phyloP scores from a whole-genome alignment of 2,113 vertebrate genomes.

The Calypte anna region DNA sequence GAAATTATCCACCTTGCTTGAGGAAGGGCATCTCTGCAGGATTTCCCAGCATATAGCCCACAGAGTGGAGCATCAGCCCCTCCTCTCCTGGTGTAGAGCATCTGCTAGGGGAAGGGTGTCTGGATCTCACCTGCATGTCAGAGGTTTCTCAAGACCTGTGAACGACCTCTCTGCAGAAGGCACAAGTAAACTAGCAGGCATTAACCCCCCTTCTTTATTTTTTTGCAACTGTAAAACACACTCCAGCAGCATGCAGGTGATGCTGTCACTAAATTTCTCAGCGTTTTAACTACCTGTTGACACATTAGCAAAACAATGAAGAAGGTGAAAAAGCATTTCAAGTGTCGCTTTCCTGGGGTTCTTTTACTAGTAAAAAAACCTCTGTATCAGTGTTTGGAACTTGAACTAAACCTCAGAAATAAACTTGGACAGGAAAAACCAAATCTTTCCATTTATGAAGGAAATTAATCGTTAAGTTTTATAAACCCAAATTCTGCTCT shows the following conservation, averaged over 20 bases:
- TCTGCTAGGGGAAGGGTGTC: background rate
- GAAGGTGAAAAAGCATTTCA: background rate
- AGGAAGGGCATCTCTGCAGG: background rate
- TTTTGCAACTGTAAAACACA: background rate
- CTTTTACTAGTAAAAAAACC: background rate
- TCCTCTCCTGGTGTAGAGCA: background rate
- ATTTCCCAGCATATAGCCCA: background rate
- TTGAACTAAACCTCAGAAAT: background rate
- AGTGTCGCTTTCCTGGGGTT: background rate
- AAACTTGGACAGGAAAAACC: background rate
- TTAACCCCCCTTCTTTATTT: background rate
- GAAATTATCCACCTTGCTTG: background rate
- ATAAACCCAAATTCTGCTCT: background rate
- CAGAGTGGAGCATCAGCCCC: background rate
- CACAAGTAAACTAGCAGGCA: background rate
- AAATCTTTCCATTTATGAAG: background rate
- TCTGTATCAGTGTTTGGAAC: background rate
- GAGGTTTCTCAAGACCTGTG: background rate
- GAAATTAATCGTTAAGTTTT: background rate
- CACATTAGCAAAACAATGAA: background rate
- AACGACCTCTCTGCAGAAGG: background rate
- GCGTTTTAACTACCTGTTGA: background rate
- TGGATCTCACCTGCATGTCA: background rate
- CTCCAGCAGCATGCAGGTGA: slow-evolving; percentile 6
- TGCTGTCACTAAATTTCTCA: background rate